A percentile compares a stretch with the other conserved stretches of the same genome.
phyloP scores from a whole-genome alignment of 2,113 vertebrate genomes.

The Macquaria ambigua region DNA sequence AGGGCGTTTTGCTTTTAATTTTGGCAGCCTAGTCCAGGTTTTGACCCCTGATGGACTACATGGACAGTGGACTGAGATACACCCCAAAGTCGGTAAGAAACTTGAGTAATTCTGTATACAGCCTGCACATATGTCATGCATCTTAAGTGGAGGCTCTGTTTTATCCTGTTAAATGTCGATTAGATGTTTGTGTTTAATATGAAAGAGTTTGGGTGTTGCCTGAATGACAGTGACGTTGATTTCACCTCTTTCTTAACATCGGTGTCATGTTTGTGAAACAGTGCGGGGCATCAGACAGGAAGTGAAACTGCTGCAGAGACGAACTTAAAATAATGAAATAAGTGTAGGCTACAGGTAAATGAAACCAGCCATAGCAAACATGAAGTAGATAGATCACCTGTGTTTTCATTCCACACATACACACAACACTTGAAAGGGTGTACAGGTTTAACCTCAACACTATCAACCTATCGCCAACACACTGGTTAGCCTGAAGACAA shows the following conservation, averaged over 20 bases:
- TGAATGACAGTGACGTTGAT: not conserved
- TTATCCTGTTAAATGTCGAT: not conserved
- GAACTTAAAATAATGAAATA: too few relatives aligned
- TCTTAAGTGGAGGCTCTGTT: not conserved
- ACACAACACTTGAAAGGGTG: not conserved
- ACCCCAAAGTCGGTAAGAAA: slow-evolving; percentile 72
- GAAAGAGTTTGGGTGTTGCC: not conserved
- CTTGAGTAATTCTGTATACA: not conserved
- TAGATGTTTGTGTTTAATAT: not conserved
- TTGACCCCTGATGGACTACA: slow-evolving; percentile 76
- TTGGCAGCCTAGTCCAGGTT: not conserved
- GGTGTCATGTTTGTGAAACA: not conserved
- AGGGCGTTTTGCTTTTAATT: not conserved
- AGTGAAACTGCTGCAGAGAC: not conserved
- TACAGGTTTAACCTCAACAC: not conserved
- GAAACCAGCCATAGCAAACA: not conserved
- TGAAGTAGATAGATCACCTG: not conserved
- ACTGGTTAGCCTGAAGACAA: not conserved
- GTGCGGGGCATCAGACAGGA: not conserved
- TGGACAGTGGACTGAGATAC: slow-evolving; percentile 80
- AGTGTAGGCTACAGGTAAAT: not conserved
- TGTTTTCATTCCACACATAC: slow-evolving; percentile 13
- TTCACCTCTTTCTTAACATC: not conserved
- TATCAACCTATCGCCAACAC: not conserved
- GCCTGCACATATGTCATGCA: not conserved